Conservation (phyloP, 1,140 invertebrate genomes). For the Muscidifurax raptorellus region DNA sequence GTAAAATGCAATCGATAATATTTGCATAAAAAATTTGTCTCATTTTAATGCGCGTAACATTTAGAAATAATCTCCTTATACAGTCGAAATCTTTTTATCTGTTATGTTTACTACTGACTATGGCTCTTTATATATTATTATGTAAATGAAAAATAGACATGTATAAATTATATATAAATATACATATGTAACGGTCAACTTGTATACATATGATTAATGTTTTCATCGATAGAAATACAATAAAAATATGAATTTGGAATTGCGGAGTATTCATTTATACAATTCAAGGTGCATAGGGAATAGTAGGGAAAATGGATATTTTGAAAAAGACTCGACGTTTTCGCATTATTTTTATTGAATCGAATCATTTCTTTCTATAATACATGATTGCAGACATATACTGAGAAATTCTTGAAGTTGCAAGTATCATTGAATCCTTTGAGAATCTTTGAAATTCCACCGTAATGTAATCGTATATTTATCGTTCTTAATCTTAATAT, state of each 20-base stretch:
- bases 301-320: not conserved
- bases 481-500: conserved; percentile 67
- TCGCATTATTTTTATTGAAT: conserved; percentile 71
- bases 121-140: conserved; percentile 62
- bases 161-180: conserved; percentile 56
- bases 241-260: conserved; percentile 52
- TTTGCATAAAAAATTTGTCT: conserved; percentile 49
- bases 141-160: conserved; percentile 60
- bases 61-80: conserved; percentile 35
- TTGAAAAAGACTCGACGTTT: conserved; percentile 53
- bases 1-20: conserved; percentile 40
- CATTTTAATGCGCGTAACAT: conserved; percentile 18
- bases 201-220: conserved; percentile 47
- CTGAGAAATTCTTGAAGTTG: conserved; percentile 70
- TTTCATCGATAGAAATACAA: conserved; percentile 51
- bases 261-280: conserved; percentile 16
- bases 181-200: conserved; percentile 40
- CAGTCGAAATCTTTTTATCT: conserved; percentile 51
- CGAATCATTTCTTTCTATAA: conserved; percentile 69
- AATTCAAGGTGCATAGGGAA: not conserved
- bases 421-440: conserved; percentile 68
- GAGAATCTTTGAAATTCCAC: conserved; percentile 68
- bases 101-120: conserved; percentile 60
- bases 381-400: conserved; percentile 73
- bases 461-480: conserved; percentile 64